Base-by-base conservation (phyloP, 2,797 vertebrate species). In the Rhinoraja longicauda region DNA sequence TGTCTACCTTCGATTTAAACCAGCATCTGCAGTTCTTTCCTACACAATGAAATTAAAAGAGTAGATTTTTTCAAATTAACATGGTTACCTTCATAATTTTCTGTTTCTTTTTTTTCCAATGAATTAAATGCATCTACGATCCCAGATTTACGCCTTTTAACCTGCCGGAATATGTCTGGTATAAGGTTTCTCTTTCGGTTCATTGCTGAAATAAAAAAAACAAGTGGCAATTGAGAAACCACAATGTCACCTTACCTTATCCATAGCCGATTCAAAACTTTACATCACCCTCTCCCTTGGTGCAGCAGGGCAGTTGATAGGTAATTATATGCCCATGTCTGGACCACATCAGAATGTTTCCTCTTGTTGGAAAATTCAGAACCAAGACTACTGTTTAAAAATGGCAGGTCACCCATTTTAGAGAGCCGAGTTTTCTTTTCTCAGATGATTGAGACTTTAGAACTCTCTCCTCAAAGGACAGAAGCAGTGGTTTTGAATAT, bases 161-260 rank as follows among this genome's bases (percentile, higher is more conserved):
- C 78, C 45, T 93, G 39, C 39, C 45, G 95, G 93, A 97, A 97
- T 21, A 94, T 88, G 93, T 97, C 96, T 57, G 95, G 96, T 94
- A 97, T 95, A 19, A 97, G 92, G 76, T 94, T 94, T 86, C 97
- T 95, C 95, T 97, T 97, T 64, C 97, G 95, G 94, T 95, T 97
- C 97, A 97, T 97, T 84, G 92, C 96, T 96, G 93, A 39, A 57
- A 70, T 13, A 21, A 72, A 77, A 70, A 81, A n/a, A 53, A 93
- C 26, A 62, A 26, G 26, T 21, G 73, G 9, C 26, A 93, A 67
- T 24, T 36, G 36, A 17, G 64, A 82, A 77, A 93, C 57, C 32
- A 19, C 70, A 57, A 1, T 15, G 45, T 78, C 29, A 36, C 5
- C n/a, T 12, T 39, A 82, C 45, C 29, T 4, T 32, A 24, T 36